phyloP scores from a whole-genome alignment of 92 coral and sea anemone genomes.

The Epizoanthus rinbou region DNA sequence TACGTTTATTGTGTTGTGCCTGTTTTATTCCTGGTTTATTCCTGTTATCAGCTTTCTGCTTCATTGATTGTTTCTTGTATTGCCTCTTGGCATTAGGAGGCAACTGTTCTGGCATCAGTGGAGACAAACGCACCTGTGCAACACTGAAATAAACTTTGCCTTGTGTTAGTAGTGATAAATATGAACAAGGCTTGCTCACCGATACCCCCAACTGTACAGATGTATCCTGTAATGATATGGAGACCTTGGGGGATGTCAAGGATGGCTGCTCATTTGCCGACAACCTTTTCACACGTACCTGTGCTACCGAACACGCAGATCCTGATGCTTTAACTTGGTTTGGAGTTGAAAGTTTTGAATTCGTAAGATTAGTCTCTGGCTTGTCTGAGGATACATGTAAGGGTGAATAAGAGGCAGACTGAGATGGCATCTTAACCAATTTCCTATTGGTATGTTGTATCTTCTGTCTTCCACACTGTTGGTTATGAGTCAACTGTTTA shows the following conservation, averaged over 20 bases:
- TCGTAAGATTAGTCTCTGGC: neutral
- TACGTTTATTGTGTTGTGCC: no score
- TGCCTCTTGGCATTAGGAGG: slow-evolving; percentile 24
- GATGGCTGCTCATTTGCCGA: neutral
- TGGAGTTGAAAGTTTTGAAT: neutral
- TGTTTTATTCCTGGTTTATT: no score
- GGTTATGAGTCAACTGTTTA: neutral
- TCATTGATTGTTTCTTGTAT: neutral
- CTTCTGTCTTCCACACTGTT: neutral
- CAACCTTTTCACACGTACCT: neutral
- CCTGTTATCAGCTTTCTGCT: neutral
- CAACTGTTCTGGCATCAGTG: slow-evolving; percentile 9
- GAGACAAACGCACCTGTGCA: slow-evolving; percentile 14
- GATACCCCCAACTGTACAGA: neutral
- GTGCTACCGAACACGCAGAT: neutral
- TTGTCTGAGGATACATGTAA: neutral
- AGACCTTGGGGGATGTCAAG: neutral
- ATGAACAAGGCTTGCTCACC: neutral
- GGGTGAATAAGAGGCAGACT: neutral
- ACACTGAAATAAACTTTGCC: neutral
- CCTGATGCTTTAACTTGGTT: neutral
- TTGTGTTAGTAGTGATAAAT: neutral
- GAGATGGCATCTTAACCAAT: neutral
- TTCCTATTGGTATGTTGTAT: neutral
- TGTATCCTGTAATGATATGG: neutral